A percentile compares a stretch with the other conserved stretches of the same genome.
Evolutionary conservation across 2,113 vertebrate species (phyloP).

Genomic region (Labeo catla): DNA sequence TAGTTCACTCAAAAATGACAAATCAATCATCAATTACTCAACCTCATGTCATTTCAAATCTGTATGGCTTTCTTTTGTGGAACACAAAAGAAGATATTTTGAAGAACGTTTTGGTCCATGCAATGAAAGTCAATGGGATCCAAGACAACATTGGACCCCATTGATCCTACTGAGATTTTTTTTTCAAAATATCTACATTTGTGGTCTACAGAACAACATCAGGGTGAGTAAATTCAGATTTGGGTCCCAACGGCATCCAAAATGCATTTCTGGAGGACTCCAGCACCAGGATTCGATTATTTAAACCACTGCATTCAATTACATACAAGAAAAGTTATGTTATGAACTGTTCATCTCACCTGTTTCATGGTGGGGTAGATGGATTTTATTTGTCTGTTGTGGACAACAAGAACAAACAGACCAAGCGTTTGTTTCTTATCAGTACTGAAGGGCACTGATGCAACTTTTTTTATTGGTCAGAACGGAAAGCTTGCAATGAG

Average conservation of each 20-base stretch:
- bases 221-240: neutral
- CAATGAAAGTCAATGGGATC: neutral
- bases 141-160: neutral
- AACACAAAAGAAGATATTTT: neutral
- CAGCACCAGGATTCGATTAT: neutral
- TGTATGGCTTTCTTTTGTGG: neutral
- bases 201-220: neutral
- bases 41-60: neutral
- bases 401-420: slow-evolving; percentile 46
- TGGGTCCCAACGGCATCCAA: neutral
- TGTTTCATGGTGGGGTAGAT: slow-evolving; percentile 32
- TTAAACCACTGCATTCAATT: neutral
- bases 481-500: neutral
- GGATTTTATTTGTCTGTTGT: slow-evolving; percentile 32
- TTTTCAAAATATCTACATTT: neutral
- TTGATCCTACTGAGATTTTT: neutral
- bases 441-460: slow-evolving; percentile 45
- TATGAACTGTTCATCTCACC: slow-evolving; percentile 42
- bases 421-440: slow-evolving; percentile 44
- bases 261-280: neutral
- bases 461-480: slow-evolving; percentile 46
- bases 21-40: neutral
- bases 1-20: neutral
- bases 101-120: neutral
- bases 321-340: slow-evolving; percentile 22